Base-by-base conservation (phyloP, 1,140 invertebrate species). In the Pararge aegeria region DNA sequence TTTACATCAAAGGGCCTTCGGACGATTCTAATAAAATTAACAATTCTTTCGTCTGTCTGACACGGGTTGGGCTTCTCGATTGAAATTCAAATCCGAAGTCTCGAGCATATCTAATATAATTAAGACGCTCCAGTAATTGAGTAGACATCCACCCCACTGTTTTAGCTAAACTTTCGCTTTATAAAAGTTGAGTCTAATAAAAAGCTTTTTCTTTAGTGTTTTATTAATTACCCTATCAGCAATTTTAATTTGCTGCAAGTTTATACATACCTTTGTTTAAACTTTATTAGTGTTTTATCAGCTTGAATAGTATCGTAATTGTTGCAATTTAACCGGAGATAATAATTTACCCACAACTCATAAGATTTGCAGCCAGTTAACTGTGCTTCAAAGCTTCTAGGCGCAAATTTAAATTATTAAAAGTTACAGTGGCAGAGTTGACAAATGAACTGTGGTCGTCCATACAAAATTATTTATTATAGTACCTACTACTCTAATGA, bases 31-130 rank as follows among this genome's bases (percentile, higher is more conserved):
- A 88, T 83, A 75, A 83, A 85, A 87, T 88, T 85, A 87, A 84
- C 82, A 78, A 70, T 87, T 84, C 79, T 81, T 85, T 80, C 70
- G 59, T 69, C 67, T 65, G 62, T 69, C 69, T 72, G 76, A 76
- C 75, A 64, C 57, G 60, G 73, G 70, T 76, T 75, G 72, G 68
- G 68, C 64, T 66, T 66, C 66, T 51, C 75, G 74, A 88, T 88
- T 88, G 83, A 87, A 88, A 87, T 88, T 87, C 82, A 87, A 87
- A 87, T 87, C 68, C 76, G 64, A 75, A 69, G 76, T 77, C 74
- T 81, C 70, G 40, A 73, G 75, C 78, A 80, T 80, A 80, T 80
- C 78, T 86, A 85, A 88, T 87, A 83, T 78, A 88, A 88, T 88
- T 88, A 87, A 83, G 75, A 73, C 71, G 74, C 69, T 73, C 52